These are phyloP conservation scores for Aphidius gifuensis DNA, from an alignment of 1,140 invertebrate species.

Conservation along the genomic window DNA sequence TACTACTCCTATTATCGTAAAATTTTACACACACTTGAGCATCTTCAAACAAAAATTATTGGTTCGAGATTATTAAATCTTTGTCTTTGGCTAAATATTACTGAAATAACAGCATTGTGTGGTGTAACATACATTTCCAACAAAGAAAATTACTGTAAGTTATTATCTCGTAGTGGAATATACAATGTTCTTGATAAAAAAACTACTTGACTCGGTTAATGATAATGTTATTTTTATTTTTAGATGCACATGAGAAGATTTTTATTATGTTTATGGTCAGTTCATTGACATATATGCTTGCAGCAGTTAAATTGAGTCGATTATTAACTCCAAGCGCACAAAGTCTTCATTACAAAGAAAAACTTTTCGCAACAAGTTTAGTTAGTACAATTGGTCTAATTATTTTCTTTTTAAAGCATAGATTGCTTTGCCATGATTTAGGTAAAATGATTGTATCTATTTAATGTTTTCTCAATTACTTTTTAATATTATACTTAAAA, in stretches of 20 bases:
- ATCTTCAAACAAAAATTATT: slow-evolving; percentile 49
- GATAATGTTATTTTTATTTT: slow-evolving; percentile 42
- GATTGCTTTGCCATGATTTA: slow-evolving; percentile 81
- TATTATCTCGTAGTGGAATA: not conserved
- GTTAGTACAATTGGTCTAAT: slow-evolving; percentile 76
- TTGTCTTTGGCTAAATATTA: slow-evolving; percentile 81
- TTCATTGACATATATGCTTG: slow-evolving; percentile 81
- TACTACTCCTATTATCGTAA: slow-evolving; percentile 79
- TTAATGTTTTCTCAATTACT: not conserved
- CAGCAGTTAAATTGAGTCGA: slow-evolving; percentile 58
- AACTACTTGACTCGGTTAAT: too few species aligned
- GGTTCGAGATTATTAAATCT: slow-evolving; percentile 64
- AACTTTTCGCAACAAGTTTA: slow-evolving; percentile 73
- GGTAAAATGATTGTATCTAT: slow-evolving; percentile 60
- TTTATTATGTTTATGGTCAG: slow-evolving; percentile 90
- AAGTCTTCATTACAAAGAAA: slow-evolving; percentile 68
- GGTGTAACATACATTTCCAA: slow-evolving; percentile 92
- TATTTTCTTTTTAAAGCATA: slow-evolving; percentile 83
- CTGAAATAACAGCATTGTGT: slow-evolving; percentile 78
- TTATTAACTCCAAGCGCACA: slow-evolving; percentile 52
- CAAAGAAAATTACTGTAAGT: slow-evolving; percentile 92
- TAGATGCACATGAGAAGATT: slow-evolving; percentile 88
- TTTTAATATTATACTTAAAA: slow-evolving; percentile 10
- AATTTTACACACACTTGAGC: slow-evolving; percentile 61
- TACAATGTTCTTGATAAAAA: not conserved